Conservation (phyloP, 2,888 invertebrate species). For the Pogonocherus hispidulus region DNA sequence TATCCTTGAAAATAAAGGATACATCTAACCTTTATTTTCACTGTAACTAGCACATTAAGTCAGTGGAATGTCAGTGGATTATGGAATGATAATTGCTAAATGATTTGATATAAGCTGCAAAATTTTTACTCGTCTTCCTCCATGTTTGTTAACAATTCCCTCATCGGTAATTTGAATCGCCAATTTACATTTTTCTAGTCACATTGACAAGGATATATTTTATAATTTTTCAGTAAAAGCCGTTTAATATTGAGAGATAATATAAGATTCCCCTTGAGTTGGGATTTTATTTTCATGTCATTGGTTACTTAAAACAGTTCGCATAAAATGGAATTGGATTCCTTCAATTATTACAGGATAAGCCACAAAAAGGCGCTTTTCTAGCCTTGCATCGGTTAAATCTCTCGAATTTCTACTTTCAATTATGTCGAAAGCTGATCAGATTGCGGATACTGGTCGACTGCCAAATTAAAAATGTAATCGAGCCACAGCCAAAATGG, state of each 20-base stretch:
- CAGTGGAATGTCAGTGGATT: no score
- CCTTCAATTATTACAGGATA: slow-evolving; percentile 7
- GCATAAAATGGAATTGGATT: slow-evolving; percentile 3
- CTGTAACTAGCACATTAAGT: no score
- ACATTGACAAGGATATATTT: not conserved
- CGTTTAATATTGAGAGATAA: not conserved
- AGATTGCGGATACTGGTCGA: not conserved
- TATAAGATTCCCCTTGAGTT: not conserved
- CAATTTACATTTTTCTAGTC: not conserved
- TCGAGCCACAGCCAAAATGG: not conserved
- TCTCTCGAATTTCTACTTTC: not conserved
- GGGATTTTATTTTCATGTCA: not conserved
- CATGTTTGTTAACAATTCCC: no score
- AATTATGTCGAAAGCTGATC: not conserved
- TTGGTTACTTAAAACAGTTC: not conserved
- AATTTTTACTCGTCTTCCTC: no score
- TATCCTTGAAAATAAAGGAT: no score
- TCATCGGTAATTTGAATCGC: no score
- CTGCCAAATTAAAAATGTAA: not conserved
- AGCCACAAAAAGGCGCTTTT: not conserved
- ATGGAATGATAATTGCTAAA: no score
- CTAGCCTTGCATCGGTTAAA: not conserved
- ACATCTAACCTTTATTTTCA: no score
- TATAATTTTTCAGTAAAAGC: not conserved
- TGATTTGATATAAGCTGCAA: no score